Evolutionary conservation across 2,888 invertebrate species (phyloP).

Genomic region (Adelognathus sp.): DNA sequence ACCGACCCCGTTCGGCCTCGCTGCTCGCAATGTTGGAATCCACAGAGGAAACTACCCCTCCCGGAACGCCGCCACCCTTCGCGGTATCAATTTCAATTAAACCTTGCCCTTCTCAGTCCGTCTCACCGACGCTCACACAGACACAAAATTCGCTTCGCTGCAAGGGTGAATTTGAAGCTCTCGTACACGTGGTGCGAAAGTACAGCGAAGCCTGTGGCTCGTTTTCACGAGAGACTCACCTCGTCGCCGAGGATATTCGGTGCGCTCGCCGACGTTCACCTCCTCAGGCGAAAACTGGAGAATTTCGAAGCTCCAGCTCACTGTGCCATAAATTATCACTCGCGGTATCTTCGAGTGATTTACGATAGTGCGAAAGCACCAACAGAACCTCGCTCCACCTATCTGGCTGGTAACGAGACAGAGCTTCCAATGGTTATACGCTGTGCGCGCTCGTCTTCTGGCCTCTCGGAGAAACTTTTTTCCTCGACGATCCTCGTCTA

Average conservation of each 20-base stretch:
- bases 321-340: slow-evolving; percentile 38
- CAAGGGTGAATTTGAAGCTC: neutral
- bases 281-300: neutral
- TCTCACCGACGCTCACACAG: neutral
- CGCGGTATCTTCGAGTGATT: slow-evolving; percentile 50
- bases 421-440: neutral
- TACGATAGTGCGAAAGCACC: slow-evolving; percentile 41
- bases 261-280: neutral
- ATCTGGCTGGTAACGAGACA: neutral
- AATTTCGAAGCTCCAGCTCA: slow-evolving; percentile 35
- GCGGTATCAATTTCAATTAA: slow-evolving; percentile 50
- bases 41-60: neutral
- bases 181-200: neutral
- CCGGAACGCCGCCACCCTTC: neutral
- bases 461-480: neutral
- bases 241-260: neutral
- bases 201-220: neutral
- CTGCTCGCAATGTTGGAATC: neutral
- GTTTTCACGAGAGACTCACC: neutral
- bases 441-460: neutral
- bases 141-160: neutral
- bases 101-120: slow-evolving; percentile 2
- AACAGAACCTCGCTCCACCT: neutral
- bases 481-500: neutral
- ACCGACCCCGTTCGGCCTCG: neutral